Percentiles rank a stretch among this genome's conserved stretches.
phyloP scores from a whole-genome alignment of 2,888 invertebrate species.

The Orthosia incerta region DNA sequence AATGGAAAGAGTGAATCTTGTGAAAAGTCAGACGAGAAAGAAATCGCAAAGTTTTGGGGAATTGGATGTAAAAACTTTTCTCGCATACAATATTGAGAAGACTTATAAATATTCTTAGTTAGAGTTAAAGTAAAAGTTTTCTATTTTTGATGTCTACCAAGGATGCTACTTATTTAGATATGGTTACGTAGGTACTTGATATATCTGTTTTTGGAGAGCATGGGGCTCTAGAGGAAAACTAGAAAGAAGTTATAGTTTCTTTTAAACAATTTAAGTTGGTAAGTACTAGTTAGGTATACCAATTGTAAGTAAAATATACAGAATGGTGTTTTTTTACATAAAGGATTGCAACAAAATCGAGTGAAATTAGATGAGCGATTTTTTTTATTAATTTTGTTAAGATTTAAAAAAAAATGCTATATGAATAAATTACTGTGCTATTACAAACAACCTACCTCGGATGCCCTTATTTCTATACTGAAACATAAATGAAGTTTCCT shows the following conservation, averaged over 20 bases:
- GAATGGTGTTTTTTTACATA: too few relatives aligned
- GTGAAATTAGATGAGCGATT: too few relatives aligned
- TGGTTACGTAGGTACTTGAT: background rate
- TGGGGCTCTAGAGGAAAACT: background rate
- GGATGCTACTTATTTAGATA: background rate
- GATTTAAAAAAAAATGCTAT: too few relatives aligned
- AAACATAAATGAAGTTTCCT: constrained; percentile 21
- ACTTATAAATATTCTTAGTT: constrained; percentile 17
- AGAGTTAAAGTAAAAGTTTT: background rate
- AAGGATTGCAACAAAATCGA: too few relatives aligned
- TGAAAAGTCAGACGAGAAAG: constrained; percentile 12
- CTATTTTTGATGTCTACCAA: background rate
- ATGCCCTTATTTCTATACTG: background rate
- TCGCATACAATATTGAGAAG: constrained; percentile 11
- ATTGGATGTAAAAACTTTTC: constrained; percentile 34
- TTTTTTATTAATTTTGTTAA: too few relatives aligned
- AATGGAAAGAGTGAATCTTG: constrained; percentile 15
- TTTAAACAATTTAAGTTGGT: background rate
- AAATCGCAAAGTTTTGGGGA: constrained; percentile 34
- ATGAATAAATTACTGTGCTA: background rate
- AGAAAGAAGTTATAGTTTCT: too few relatives aligned
- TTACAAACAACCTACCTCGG: background rate
- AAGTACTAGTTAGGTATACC: too few relatives aligned
- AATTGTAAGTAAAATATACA: too few relatives aligned
- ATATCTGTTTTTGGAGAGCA: background rate